Conservation (phyloP, 2,797 vertebrate genomes). For the Platalea minor region DNA sequence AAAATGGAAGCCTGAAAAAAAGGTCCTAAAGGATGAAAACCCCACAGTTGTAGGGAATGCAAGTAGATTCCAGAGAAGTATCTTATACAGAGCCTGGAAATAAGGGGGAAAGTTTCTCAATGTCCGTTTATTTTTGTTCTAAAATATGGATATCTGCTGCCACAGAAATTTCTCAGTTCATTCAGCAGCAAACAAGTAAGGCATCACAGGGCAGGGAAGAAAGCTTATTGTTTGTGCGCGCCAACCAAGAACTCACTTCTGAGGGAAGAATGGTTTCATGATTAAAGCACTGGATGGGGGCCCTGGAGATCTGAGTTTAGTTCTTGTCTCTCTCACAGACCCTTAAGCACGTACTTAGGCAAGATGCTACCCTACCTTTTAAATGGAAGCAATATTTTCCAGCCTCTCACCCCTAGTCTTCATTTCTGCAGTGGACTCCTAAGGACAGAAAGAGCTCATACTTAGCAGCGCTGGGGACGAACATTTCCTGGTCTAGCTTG, state of each 20-base stretch:
- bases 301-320: neutral
- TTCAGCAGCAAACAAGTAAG: neutral
- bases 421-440: neutral
- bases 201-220: rapidly evolving
- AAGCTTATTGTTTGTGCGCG: rapidly evolving
- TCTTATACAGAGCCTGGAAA: neutral
- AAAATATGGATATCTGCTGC: neutral
- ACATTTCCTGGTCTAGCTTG: neutral
- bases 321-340: neutral
- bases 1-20: neutral
- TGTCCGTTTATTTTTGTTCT: neutral
- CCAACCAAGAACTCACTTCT: neutral
- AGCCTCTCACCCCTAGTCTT: neutral
- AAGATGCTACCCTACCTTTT: neutral
- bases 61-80: neutral
- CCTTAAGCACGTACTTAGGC: neutral
- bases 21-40: neutral
- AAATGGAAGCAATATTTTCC: neutral
- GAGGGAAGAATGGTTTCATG: neutral
- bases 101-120: neutral
- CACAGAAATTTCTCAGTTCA: neutral
- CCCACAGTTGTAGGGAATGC: neutral
- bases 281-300: neutral
- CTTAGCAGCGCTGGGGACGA: neutral
- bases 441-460: neutral